Evolutionary conservation across 2,888 invertebrate genomes (phyloP).

Genomic region (Calliphora vomitoria): DNA sequence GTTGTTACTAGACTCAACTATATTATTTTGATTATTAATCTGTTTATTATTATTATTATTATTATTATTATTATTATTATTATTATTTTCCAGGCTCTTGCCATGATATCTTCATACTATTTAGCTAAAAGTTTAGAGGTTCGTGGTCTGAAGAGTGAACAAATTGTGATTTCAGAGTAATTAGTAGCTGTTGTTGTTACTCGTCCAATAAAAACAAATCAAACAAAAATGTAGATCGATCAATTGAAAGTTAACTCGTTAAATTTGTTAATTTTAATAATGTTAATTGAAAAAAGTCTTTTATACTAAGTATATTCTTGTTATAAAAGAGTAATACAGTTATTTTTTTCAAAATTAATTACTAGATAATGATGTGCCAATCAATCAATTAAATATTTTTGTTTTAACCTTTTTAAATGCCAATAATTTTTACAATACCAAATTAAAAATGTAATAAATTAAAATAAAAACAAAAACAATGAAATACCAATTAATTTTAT

Average conservation of each 20-base stretch:
- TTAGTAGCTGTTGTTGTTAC: neutral
- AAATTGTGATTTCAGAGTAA: conserved; percentile 73
- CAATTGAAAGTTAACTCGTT: conserved; percentile 56
- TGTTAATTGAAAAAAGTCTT: conserved; percentile 49
- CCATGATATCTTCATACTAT: conserved; percentile 75
- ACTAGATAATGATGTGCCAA: conserved; percentile 10
- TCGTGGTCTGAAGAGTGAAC: conserved; percentile 69
- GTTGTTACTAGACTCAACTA: neutral
- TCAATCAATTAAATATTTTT: conserved; percentile 33
- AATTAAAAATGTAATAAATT: conserved; percentile 14
- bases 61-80: neutral
- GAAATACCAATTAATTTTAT: neutral
- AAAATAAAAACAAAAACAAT: neutral
- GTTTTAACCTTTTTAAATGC: conserved; percentile 56
- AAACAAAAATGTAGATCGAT: conserved; percentile 36
- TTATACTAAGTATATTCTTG: conserved; percentile 43
- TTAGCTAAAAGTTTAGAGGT: conserved; percentile 72
- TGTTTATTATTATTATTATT: neutral
- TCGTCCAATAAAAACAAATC: neutral
- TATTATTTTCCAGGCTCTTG: conserved; percentile 73
- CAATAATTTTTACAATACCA: conserved; percentile 55
- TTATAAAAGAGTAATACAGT: neutral
- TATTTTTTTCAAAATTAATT: conserved; percentile 38
- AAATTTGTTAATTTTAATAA: conserved; percentile 36
- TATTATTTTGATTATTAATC: too few relatives aligned